Evolutionary conservation across 2,888 invertebrate genomes (phyloP).

Genomic region (Nebria brevicollis): DNA sequence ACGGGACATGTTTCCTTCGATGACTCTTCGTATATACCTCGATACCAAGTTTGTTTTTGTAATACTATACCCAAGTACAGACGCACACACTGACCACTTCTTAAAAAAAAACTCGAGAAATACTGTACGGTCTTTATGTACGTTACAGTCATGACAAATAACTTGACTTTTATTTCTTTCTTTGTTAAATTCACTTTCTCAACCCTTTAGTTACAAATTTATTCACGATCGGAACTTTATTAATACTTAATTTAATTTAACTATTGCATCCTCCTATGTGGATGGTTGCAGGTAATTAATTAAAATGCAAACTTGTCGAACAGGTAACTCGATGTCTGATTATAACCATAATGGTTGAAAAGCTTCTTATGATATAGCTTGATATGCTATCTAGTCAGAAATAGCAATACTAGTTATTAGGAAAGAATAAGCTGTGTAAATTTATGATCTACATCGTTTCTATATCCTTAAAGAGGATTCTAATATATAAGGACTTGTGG

Average conservation of each 20-base stretch:
- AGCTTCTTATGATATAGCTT: constrained; percentile 4
- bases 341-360: not conserved
- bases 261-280: too few relatives aligned
- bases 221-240: too few relatives aligned
- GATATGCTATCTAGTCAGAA: not conserved
- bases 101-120: not conserved
- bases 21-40: not conserved
- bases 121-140: not conserved
- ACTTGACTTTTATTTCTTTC: not conserved
- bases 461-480: constrained; percentile 15
- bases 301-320: not conserved
- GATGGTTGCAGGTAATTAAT: too few relatives aligned
- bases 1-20: constrained; percentile 34
- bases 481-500: not conserved
- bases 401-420: constrained; percentile 16
- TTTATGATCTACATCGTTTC: constrained; percentile 2
- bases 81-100: not conserved
- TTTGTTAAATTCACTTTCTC: not conserved
- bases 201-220: not conserved
- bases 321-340: not conserved
- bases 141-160: not conserved
- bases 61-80: not conserved
- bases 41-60: not conserved
- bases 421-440: constrained; percentile 4
- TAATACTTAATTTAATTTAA: too few relatives aligned